Conservation (phyloP, 2,113 vertebrate genomes). For the Tricholaema leucomelas region DNA sequence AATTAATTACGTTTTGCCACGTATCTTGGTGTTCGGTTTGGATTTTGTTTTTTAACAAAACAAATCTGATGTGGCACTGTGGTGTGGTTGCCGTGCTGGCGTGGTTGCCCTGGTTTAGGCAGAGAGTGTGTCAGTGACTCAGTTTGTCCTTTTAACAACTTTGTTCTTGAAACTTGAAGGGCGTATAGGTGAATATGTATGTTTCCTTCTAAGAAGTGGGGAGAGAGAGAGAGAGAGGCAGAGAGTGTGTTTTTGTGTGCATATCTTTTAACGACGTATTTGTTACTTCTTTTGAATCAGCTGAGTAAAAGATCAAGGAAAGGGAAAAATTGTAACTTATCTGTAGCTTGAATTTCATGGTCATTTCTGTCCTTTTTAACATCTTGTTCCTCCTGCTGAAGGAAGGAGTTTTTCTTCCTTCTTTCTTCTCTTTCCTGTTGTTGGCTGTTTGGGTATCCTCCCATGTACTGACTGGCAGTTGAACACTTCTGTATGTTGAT, state of each 20-base stretch:
- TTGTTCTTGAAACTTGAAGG: slow-evolving; percentile 15
- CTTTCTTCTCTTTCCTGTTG: slow-evolving; percentile 49
- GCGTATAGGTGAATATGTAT: background rate
- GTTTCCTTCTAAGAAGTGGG: background rate
- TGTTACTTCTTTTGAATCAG: background rate
- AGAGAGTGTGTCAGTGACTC: too few species aligned
- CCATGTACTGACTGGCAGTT: background rate
- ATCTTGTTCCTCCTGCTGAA: background rate
- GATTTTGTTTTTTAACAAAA: too few species aligned
- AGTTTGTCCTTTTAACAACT: background rate
- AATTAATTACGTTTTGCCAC: background rate
- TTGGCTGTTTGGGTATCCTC: background rate
- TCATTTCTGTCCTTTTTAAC: background rate
- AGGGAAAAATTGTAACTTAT: background rate
- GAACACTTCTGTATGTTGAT: background rate
- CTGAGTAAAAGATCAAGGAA: background rate
- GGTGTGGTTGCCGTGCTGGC: background rate
- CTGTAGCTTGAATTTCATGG: background rate
- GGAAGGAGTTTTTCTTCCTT: slow-evolving; percentile 10
- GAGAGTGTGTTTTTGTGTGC: background rate
- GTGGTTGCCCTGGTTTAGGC: background rate
- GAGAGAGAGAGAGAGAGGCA: background rate
- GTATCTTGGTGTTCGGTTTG: background rate
- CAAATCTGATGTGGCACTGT: background rate
- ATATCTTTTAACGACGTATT: background rate